Evolutionary conservation across 2,797 vertebrate species (phyloP), one percentile per base, ranked within the genome.

Genomic region (Malacoraja senta): DNA sequence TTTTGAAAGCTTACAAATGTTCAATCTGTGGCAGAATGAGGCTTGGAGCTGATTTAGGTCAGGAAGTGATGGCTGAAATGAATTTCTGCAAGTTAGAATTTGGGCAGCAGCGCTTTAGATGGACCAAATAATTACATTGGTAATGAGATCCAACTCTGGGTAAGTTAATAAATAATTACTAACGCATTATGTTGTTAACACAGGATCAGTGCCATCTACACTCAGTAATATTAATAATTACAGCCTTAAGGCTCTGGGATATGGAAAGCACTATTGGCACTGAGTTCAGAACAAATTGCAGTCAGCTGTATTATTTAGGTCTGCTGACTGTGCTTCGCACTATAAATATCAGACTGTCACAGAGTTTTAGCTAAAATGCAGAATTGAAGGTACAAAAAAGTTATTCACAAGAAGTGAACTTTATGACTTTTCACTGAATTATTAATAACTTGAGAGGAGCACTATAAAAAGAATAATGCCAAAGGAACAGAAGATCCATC

Each of bases 301-400:
- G 58, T 17, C 83, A 86, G 83, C 83, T 29, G 83, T 15, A 86
- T 86, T 63, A 86, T 63, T 74, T 74, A 74, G 77, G 13, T 88
- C 17, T 65, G 61, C 61, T 88, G 84, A 65, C 61, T 88, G 61
- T n/a, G 63, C 29, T 35, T 65, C 65, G 61, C 84, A 35, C n/a
- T 88, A 86, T 68, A 65, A 88, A 68, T 88, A 88, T 10, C 29
- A 88, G 17, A 65, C 84, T 65, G 84, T 88, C 84, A 65, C 83
- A 32, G 61, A 7, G 61, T 63, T 65, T 65, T 63, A 9, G 29
- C 15, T 32, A 32, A 88, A 74, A 65, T 63, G 63, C 61, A 35
- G 84, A n/a, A 65, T 65, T 65, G 63, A 65, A 88, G 21, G n/a
- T 65, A 35, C 29, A 65, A 65, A 88, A 88, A 68, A 65, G 6